Conservation (phyloP, 1,140 invertebrate genomes). For the Trichonephila inaurata region DNA sequence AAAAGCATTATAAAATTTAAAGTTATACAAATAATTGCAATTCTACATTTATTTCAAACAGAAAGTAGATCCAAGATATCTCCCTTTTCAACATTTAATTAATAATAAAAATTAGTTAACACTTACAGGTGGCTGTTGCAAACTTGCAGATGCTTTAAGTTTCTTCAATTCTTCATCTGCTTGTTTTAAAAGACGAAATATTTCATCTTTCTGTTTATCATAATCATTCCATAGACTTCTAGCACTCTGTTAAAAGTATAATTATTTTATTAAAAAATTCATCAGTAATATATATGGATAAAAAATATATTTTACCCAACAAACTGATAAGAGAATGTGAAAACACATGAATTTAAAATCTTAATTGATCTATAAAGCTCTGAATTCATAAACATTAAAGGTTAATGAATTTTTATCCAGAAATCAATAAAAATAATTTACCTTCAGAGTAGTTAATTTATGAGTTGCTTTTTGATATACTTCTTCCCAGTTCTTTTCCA, state of each 20-base stretch:
- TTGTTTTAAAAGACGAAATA: slow-evolving; percentile 88
- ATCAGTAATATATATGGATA: no score
- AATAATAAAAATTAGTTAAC: background rate
- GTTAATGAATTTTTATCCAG: background rate
- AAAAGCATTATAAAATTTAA: no score
- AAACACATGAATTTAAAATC: background rate
- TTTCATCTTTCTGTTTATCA: slow-evolving; percentile 90
- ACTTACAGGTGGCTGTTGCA: slow-evolving; percentile 58
- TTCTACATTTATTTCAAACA: no score
- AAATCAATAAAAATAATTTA: background rate
- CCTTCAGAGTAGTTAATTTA: slow-evolving; percentile 87
- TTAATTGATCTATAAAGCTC: background rate
- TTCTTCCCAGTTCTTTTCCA: slow-evolving; percentile 93
- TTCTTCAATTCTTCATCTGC: slow-evolving; percentile 85
- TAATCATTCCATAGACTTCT: slow-evolving; percentile 93
- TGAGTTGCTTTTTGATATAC: slow-evolving; percentile 92
- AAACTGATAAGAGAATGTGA: background rate
- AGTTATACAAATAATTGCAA: no score
- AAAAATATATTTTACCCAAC: background rate
- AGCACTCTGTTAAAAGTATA: slow-evolving; percentile 81
- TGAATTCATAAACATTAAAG: no score
- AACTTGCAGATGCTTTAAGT: background rate
- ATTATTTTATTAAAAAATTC: background rate
- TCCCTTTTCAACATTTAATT: background rate
- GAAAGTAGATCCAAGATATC: background rate